A percentile compares a stretch with the other conserved stretches of the same genome.
Conservation (phyloP, 2,888 invertebrate species). For the Perdita meconis region DNA sequence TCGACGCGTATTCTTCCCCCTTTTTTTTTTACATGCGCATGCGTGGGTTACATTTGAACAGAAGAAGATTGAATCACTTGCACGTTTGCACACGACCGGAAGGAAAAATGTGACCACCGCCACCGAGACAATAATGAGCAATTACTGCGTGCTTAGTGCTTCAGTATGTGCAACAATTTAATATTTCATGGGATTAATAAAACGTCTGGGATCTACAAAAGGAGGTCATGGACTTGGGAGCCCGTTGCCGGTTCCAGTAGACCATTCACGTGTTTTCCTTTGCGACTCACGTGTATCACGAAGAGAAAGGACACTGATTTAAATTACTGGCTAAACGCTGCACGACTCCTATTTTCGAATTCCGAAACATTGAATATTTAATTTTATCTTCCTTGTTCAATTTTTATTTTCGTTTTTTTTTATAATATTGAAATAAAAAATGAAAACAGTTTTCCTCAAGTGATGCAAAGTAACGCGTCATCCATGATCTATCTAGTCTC, state of each 20-base stretch:
- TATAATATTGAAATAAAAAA: neutral
- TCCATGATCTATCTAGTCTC: too few relatives aligned
- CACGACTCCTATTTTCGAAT: neutral
- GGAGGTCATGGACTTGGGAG: constrained; percentile 50
- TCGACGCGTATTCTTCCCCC: neutral
- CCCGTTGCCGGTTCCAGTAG: constrained; percentile 62
- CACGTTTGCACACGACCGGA: too few relatives aligned
- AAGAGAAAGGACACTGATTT: constrained; percentile 54
- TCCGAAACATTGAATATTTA: neutral
- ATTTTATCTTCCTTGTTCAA: neutral
- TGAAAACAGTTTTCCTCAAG: too few relatives aligned
- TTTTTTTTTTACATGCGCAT: too few relatives aligned
- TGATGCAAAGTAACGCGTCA: neutral
- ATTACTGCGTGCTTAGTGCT: neutral
- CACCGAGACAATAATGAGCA: neutral
- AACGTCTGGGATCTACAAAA: constrained; percentile 34
- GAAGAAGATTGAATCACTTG: too few relatives aligned
- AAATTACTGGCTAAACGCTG: constrained; percentile 31
- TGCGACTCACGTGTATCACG: constrained; percentile 52
- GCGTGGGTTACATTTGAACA: too few relatives aligned
- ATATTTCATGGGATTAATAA: constrained; percentile 28
- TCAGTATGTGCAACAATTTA: neutral
- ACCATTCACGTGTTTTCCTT: constrained; percentile 74
- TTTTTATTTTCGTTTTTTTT: too few relatives aligned
- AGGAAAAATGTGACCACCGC: too few relatives aligned